A percentile compares a stretch with the other conserved stretches of the same genome.
Conservation (phyloP, 2,113 vertebrate species). For the Eulemur macaco region DNA sequence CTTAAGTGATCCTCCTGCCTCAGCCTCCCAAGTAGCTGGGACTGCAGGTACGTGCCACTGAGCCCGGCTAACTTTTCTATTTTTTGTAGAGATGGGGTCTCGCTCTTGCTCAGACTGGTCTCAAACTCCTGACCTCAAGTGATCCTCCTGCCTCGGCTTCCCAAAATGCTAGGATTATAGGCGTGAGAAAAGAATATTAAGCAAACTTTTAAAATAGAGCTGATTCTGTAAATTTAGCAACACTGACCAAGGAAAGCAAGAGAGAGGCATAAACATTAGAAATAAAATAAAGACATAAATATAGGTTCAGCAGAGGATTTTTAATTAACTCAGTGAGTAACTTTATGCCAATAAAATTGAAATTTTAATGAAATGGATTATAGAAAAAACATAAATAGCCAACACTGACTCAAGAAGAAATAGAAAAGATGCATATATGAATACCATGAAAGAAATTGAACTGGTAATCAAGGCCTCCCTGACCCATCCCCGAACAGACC, state of each 20-base stretch:
- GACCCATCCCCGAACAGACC: not conserved
- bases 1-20: no score
- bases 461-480: not conserved
- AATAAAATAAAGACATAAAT: not conserved
- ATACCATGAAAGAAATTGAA: not conserved
- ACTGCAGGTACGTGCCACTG: no score
- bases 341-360: not conserved
- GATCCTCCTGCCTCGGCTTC: no score
- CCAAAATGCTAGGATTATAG: no score
- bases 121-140: no score
- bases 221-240: not conserved
- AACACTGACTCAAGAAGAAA: constrained; percentile 18
- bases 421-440: not conserved
- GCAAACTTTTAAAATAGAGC: not conserved
- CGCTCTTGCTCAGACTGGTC: no score
- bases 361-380: not conserved
- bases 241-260: not conserved
- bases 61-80: no score
- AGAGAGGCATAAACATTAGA: not conserved
- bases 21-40: no score
- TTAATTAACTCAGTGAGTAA: not conserved
- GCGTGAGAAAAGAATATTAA: not conserved
- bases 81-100: no score
- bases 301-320: not conserved
- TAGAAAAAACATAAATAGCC: not conserved